phyloP scores from a whole-genome alignment of 1,140 invertebrate genomes.

The Agraylea sexmaculata region DNA sequence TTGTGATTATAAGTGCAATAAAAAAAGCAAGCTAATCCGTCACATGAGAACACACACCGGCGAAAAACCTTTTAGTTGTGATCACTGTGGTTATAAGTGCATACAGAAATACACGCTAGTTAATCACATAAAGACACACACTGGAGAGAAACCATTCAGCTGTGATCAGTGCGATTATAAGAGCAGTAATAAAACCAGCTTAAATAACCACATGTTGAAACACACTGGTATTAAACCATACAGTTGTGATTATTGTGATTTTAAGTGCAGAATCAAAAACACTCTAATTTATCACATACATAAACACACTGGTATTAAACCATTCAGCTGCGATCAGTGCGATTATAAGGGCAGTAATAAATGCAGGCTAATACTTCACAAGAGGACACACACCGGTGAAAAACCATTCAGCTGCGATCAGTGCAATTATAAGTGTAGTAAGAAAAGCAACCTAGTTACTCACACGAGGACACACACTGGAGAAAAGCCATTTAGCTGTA shows the following conservation, averaged over 20 bases:
- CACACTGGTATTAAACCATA: constrained; percentile 23
- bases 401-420: constrained; percentile 51
- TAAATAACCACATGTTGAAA: constrained; percentile 22
- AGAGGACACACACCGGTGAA: constrained; percentile 58
- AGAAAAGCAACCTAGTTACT: no score
- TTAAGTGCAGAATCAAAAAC: constrained; percentile 34
- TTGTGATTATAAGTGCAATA: constrained; percentile 42
- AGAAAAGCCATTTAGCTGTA: constrained; percentile 21
- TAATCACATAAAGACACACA: constrained; percentile 25
- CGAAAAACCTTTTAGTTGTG: constrained; percentile 27
- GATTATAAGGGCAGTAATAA: constrained; percentile 78
- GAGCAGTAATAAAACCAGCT: constrained; percentile 16
- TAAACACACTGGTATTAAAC: constrained; percentile 30
- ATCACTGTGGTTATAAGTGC: constrained; percentile 23
- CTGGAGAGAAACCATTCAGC: constrained; percentile 42
- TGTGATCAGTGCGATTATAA: constrained; percentile 38
- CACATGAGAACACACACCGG: constrained; percentile 31
- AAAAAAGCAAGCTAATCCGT: constrained; percentile 17
- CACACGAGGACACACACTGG: constrained; percentile 22
- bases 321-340: constrained; percentile 53
- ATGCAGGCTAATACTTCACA: constrained; percentile 76
- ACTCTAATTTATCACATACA: constrained; percentile 24
- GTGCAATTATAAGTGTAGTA: no score
- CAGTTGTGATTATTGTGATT: constrained; percentile 34
- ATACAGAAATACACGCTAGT: constrained; percentile 17